Evolutionary conservation across 2,113 vertebrate genomes (phyloP).

Genomic region (Poeciliopsis turrubarensis): DNA sequence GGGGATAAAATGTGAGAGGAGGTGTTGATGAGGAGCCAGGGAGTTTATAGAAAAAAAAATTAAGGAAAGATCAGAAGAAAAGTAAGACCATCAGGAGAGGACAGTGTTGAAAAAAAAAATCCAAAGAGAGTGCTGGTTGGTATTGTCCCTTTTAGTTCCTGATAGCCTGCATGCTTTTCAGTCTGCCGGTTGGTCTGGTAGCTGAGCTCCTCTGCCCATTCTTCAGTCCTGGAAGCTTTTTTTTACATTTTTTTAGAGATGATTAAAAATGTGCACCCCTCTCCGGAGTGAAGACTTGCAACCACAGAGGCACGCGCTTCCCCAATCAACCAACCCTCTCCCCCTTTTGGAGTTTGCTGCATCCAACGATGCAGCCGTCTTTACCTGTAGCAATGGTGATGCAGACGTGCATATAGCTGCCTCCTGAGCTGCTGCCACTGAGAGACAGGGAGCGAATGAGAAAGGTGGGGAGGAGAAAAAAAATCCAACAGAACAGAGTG

Average conservation of each 20-base stretch:
- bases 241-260: slow-evolving; percentile 37
- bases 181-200: slow-evolving; percentile 57
- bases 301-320: slow-evolving; percentile 21
- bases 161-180: slow-evolving; percentile 39
- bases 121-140: slow-evolving; percentile 7
- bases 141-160: slow-evolving; percentile 36
- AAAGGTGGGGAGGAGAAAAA: slow-evolving; percentile 15
- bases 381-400: slow-evolving; percentile 62
- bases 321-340: neutral
- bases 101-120: slow-evolving; percentile 35
- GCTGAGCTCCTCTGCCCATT: slow-evolving; percentile 54
- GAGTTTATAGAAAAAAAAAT: slow-evolving; percentile 19
- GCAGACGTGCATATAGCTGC: slow-evolving; percentile 60
- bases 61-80: slow-evolving; percentile 23
- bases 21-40: slow-evolving; percentile 13
- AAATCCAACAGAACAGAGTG: slow-evolving; percentile 53
- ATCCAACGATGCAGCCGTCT: slow-evolving; percentile 56
- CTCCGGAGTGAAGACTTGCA: slow-evolving; percentile 47
- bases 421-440: slow-evolving; percentile 66
- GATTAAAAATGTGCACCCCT: slow-evolving; percentile 37
- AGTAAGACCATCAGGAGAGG: slow-evolving; percentile 18
- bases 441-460: slow-evolving; percentile 69
- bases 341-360: slow-evolving; percentile 24
- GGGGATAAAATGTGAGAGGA: slow-evolving; percentile 23
- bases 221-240: slow-evolving; percentile 44